These are phyloP conservation scores for Ammodytes dubius DNA, from an alignment of 2,113 vertebrate genomes.

Conservation along the genomic window DNA sequence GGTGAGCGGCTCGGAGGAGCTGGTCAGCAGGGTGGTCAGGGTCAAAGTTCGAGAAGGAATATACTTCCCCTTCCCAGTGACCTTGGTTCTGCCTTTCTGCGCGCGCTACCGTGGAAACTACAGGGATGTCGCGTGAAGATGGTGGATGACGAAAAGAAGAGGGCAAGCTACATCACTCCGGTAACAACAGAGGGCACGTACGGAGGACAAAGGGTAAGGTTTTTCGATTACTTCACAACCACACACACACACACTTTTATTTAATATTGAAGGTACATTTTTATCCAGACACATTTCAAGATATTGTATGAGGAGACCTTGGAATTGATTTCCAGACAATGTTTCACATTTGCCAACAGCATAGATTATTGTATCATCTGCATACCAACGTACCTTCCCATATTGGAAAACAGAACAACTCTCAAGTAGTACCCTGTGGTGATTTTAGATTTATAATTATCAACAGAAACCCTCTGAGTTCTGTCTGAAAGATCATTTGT, in stretches of 20 bases:
- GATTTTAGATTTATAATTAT: background rate
- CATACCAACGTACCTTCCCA: background rate
- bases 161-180: constrained; percentile 80
- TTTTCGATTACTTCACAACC: too few relatives aligned
- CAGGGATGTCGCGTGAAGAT: constrained; percentile 88
- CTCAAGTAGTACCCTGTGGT: background rate
- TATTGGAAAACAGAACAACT: background rate
- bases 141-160: constrained; percentile 58
- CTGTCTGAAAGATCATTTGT: background rate
- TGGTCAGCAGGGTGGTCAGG: constrained; percentile 89
- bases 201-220: constrained; percentile 82
- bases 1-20: constrained; percentile 87
- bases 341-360: too few relatives aligned
- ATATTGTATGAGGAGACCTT: background rate
- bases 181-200: constrained; percentile 79
- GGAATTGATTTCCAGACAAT: background rate
- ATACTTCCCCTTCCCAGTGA: constrained; percentile 82
- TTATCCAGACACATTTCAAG: background rate
- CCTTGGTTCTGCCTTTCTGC: constrained; percentile 85
- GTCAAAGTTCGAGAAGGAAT: constrained; percentile 64
- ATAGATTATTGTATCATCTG: background rate
- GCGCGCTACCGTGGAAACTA: constrained; percentile 86
- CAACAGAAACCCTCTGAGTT: background rate
- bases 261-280: background rate
- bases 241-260: background rate